These are phyloP conservation scores for Drosophila greeni DNA, from an alignment of 2,888 invertebrate genomes.

Conservation along the genomic window DNA sequence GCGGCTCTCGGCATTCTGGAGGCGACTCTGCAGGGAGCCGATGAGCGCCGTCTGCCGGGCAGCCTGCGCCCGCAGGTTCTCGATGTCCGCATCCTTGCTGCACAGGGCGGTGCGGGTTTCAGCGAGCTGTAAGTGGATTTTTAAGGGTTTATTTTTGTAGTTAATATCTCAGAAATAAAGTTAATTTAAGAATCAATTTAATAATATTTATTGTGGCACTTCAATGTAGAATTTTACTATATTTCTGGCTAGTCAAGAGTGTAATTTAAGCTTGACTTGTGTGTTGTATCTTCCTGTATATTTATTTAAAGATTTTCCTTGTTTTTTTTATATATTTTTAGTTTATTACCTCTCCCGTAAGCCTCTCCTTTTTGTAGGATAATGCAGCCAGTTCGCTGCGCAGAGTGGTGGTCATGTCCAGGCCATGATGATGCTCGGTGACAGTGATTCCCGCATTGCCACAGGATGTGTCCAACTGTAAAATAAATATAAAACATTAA, in stretches of 20 bases:
- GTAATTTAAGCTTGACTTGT: background rate
- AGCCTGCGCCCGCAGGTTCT: constrained; percentile 90
- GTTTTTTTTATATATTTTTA: too few relatives aligned
- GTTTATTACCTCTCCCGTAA: constrained; percentile 84
- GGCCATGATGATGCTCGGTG: constrained; percentile 75
- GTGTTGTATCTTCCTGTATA: background rate
- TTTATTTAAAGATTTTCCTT: background rate
- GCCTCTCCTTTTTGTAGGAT: constrained; percentile 90
- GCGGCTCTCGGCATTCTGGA: constrained; percentile 88
- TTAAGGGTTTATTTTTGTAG: too few relatives aligned
- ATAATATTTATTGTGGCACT: background rate
- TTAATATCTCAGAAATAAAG: too few relatives aligned
- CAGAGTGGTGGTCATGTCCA: constrained; percentile 87
- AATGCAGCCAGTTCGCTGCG: constrained; percentile 91
- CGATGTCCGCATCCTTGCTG: constrained; percentile 87
- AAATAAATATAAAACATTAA: background rate
- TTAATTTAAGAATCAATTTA: too few relatives aligned
- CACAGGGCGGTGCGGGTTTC: constrained; percentile 86
- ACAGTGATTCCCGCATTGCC: constrained; percentile 58
- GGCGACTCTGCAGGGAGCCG: constrained; percentile 87
- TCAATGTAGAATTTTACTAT: background rate
- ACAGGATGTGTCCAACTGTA: constrained; percentile 69
- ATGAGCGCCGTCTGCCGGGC: constrained; percentile 90
- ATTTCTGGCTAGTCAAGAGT: background rate
- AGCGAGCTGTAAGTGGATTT: constrained; percentile 80